Evolutionary conservation across 2,888 invertebrate species (phyloP), one percentile per base, ranked within the genome.

Genomic region (Erannis defoliaria): DNA sequence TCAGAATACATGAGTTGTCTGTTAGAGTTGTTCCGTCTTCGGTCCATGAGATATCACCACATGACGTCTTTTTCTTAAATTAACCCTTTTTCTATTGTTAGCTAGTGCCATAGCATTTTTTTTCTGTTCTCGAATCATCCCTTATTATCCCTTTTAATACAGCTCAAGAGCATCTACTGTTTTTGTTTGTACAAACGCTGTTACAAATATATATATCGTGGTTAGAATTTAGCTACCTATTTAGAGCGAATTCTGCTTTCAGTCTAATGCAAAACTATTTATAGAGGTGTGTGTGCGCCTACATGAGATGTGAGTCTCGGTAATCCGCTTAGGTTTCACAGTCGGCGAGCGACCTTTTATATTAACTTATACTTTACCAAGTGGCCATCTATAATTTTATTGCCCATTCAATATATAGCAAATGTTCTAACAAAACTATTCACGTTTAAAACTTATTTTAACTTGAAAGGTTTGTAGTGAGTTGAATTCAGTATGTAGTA

Each of bases 151-250:
- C n/a, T n/a, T n/a, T n/a, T n/a, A n/a, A n/a, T n/a, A n/a, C n/a
- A n/a, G n/a, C n/a, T n/a, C 4, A 14, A 54, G 19, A 18, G 4
- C 10, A 16, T 18, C 18, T 57, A 50, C 56, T 57, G 56, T 37
- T 29, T 26, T 50, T 57, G 56, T 37, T 29, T 26, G 5, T 23
- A n/a, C n/a, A 21, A 21, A n/a, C 19, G 21, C 19, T 45, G 8
- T 16, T n/a, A 16, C 64, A 55, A 62, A 62, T 55, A 64, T 43
- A 57, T 57, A 67, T 73, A 71, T 66, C 54, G 68, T 62, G 67
- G 58, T 64, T 73, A 64, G 54, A 71, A 62, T 60, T 60, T 50
- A 53, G 64, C 61, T 68, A 48, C 55, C 69, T 74, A 75, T 75
- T 76, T 62, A 48, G 40, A 72, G 67, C 56, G 61, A 70, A 67